Evolutionary conservation across 2,888 invertebrate species (phyloP), one percentile per base, ranked within the genome.

Genomic region (Smittia sp.): DNA sequence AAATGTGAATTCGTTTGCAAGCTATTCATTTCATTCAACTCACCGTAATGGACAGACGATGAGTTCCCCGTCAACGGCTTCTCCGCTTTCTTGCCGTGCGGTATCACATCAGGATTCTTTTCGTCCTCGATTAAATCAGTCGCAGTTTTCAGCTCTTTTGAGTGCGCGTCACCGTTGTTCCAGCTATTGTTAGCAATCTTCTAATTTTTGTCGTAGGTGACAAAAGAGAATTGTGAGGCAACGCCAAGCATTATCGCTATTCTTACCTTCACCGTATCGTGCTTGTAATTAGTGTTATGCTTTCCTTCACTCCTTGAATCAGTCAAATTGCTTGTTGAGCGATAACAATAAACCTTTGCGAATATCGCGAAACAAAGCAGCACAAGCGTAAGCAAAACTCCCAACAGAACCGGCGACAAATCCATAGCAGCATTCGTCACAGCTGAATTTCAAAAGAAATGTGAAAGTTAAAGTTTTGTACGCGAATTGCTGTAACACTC

Each of bases 91-190:
- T 68, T 68, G 89, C 85, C 90, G 89, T 75, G 89, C 89, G 90
- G 90, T 80, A 90, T 90, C 75, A 90, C 87, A 81, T 90, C 90
- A 18, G 90, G 90, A 83, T 90, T 90, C 75, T 52, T 80, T 77
- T 81, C 81, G 75, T 82, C 81, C 76, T 82, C 81, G 75, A 81
- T 46, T 27, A 74, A 11, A 20, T 75, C 74, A 22, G 65, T 63
- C 32, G 68, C 22, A 24, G 72, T 15, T 69, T 74, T 74, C 32
- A 74, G 38, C 24, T 74, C 75, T 66, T 75, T 74, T 15, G 81
- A 80, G 78, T 81, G 81, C 74, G 81, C 84, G 79, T 81, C 85
- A 79, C 80, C 85, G 76, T 82, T 82, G 75, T 82, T 82, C 82
- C 82, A 83, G 3, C 83, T n/a, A n/a, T n/a, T n/a, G n/a, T n/a